Evolutionary conservation across 2,888 invertebrate genomes (phyloP).

Genomic region (Machimus rusticus): DNA sequence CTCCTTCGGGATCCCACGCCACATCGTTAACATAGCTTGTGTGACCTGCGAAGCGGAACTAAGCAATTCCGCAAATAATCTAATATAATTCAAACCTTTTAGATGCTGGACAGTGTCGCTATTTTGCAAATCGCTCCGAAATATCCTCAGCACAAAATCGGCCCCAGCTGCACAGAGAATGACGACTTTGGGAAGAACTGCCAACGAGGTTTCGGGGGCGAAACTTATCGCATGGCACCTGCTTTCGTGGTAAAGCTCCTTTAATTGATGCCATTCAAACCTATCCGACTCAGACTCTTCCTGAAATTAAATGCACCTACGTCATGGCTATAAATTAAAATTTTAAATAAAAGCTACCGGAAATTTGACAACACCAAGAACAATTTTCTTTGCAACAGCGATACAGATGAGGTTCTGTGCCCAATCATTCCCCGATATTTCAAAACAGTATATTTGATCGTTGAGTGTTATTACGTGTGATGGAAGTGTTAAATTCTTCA

Average conservation of each 20-base stretch:
- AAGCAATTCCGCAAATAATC: neutral
- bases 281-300: conserved; percentile 66
- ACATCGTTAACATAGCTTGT: conserved; percentile 74
- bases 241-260: conserved; percentile 67
- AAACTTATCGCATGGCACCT: conserved; percentile 68
- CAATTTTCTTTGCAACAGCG: conserved; percentile 67
- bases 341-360: conserved; percentile 61
- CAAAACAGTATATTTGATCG: conserved; percentile 67
- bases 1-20: conserved; percentile 74
- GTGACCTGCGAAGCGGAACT: conserved; percentile 65
- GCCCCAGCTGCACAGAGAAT: conserved; percentile 64
- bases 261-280: conserved; percentile 66
- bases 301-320: conserved; percentile 49
- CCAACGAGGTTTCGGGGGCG: conserved; percentile 70
- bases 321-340: neutral
- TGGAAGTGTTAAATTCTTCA: conserved; percentile 57
- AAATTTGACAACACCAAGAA: conserved; percentile 67
- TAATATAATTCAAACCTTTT: neutral
- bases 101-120: conserved; percentile 42
- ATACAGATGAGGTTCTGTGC: conserved; percentile 71
- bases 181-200: conserved; percentile 66
- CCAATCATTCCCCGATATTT: conserved; percentile 71
- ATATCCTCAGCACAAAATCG: conserved; percentile 67
- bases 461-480: conserved; percentile 64
- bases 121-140: conserved; percentile 66